Evolutionary conservation across 2,797 vertebrate genomes (phyloP).

Genomic region (Margarornis squamiger): DNA sequence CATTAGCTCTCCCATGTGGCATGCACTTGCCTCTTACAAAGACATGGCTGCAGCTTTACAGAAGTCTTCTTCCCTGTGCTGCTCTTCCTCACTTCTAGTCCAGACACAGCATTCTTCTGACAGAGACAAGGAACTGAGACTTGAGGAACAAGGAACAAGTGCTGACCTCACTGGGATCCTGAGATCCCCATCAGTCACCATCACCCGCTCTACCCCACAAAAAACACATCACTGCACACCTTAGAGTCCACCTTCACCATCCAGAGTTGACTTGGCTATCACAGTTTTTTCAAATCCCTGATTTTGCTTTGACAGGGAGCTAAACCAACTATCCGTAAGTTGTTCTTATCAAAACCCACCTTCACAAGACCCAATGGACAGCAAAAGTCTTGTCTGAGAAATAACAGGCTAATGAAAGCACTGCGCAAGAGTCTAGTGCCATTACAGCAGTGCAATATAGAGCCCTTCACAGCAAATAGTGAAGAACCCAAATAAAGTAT

Average conservation of each 20-base stretch:
- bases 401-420: not conserved
- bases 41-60: not conserved
- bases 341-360: not conserved
- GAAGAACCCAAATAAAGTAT: not conserved
- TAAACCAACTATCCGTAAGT: not conserved
- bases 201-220: accelerated
- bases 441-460: not conserved
- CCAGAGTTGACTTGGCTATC: not conserved
- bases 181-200: not conserved
- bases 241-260: not conserved
- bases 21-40: not conserved
- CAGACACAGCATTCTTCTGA: not conserved
- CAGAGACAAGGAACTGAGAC: not conserved
- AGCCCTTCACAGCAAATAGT: not conserved
- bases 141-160: accelerated
- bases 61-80: not conserved
- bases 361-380: not conserved
- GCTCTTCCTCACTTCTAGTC: not conserved
- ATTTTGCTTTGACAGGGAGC: not conserved
- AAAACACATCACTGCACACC: accelerated
- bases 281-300: not conserved
- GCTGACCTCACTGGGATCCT: not conserved
- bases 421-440: not conserved
- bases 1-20: not conserved
- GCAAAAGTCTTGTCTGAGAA: not conserved